Percentiles rank a stretch among this genome's conserved stretches.
Evolutionary conservation across 2,888 invertebrate species (phyloP).

Genomic region (Monoplex corrugatus): DNA sequence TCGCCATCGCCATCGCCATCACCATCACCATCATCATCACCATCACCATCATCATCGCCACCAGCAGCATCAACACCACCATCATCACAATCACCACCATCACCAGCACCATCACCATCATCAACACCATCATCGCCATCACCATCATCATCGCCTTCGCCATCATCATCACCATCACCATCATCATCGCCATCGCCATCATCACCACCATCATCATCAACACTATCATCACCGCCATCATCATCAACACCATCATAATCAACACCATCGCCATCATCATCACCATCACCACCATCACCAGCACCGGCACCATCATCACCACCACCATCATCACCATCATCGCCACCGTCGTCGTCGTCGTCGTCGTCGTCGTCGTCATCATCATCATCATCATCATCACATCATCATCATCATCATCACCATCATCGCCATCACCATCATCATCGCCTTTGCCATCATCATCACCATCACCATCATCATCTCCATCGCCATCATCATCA

Average conservation of each 20-base stretch:
- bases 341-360: background rate
- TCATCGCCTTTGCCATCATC: background rate
- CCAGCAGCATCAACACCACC: constrained; percentile 9
- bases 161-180: background rate
- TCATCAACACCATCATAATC: background rate
- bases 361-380: background rate
- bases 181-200: background rate
- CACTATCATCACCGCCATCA: background rate
- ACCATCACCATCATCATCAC: background rate
- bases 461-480: background rate
- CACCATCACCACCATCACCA: background rate
- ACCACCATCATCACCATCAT: background rate
- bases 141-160: background rate
- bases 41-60: constrained; percentile 6
- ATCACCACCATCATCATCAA: background rate
- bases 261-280: background rate
- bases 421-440: background rate
- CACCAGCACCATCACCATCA: background rate
- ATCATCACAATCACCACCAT: background rate
- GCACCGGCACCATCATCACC: background rate
- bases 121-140: background rate
- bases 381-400: background rate
- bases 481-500: background rate
- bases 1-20: background rate
- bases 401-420: background rate